phyloP scores from a whole-genome alignment of 2,888 invertebrate genomes.

The Neoascia interrupta region DNA sequence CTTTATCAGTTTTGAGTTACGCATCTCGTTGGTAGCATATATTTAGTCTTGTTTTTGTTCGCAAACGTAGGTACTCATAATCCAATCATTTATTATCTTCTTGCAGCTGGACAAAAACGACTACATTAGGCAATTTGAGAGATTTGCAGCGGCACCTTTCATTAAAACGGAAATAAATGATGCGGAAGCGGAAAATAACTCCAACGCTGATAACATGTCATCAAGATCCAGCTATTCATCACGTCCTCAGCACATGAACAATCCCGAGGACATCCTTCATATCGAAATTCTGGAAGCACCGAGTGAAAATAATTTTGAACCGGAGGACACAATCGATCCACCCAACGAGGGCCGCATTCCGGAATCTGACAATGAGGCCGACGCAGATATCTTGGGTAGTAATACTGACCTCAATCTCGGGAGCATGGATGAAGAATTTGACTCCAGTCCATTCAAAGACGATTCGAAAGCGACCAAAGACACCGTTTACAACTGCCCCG shows the following conservation, averaged over 20 bases:
- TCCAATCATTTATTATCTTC: not conserved
- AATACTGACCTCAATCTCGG: too few relatives aligned
- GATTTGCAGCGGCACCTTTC: too few relatives aligned
- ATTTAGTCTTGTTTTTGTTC: too few relatives aligned
- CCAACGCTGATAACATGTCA: too few relatives aligned
- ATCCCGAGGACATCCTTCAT: conserved; percentile 53
- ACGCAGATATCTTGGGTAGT: too few relatives aligned
- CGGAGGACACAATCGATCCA: too few relatives aligned
- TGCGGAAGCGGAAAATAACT: too few relatives aligned
- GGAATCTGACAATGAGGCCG: not conserved
- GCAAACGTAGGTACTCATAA: too few relatives aligned
- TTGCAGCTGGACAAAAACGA: conserved; percentile 30
- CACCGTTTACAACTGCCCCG: conserved; percentile 16
- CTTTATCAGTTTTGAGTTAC: too few relatives aligned
- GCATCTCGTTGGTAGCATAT: too few relatives aligned
- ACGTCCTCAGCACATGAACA: too few relatives aligned
- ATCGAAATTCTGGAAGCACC: conserved; percentile 55
- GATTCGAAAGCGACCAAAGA: conserved; percentile 25
- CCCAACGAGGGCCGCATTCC: not conserved
- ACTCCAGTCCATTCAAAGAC: not conserved
- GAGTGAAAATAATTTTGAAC: conserved; percentile 25
- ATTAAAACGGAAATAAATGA: conserved; percentile 41
- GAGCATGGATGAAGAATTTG: not conserved
- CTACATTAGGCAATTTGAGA: conserved; percentile 35
- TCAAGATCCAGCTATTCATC: too few relatives aligned